Evolutionary conservation across 2,113 vertebrate genomes (phyloP), one percentile per base, ranked within the genome.

Genomic region (Oreotrochilus melanogaster): DNA sequence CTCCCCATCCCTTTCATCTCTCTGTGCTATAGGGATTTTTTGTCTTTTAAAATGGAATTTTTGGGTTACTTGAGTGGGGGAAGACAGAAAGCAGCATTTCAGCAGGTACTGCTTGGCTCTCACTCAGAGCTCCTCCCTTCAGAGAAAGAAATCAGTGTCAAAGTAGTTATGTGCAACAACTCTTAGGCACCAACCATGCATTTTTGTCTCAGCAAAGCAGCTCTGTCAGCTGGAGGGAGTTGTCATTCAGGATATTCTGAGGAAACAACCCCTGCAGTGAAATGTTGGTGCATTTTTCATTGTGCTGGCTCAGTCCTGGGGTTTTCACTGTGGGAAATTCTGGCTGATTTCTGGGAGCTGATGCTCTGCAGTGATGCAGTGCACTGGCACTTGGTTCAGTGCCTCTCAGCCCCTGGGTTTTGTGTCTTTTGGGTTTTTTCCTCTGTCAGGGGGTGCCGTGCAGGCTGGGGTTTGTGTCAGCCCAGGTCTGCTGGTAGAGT

Each of bases 331-430:
- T 1, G 45, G 64, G 53, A 33, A 19, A 28, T 3, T 3, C 54
- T 4, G 30, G 3, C 57, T 72, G 78, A 28, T 28, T 33, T 28
- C 6, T 1, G 4, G 4, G 28, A 31, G 61, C 14, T 9, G 2
- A 2, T 6, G 73, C 62, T 60, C 13, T 37, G 80, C 18, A 2
- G 1, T 5, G 42, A 37, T 9, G 48, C 4, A 4, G 0, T 2
- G 23, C 6, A 2, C 3, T 6, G 57, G 42, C 23, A 3, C 23
- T n/a, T 17, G 53, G 47, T 45, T 64, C 4, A 5, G 47, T 25
- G 10, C 27, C 18, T 66, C 18, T 14, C 24, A 1, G 22, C 69
- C 33, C 47, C 35, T 16, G 15, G 0, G 23, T 71, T 58, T 48
- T 3, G 14, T 0, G 11, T 18, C 58, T 24, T 45, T 54, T 78